A percentile compares a stretch with the other conserved stretches of the same genome.
phyloP scores from a whole-genome alignment of 2,888 invertebrate species.

The Syrista parreyssii region DNA sequence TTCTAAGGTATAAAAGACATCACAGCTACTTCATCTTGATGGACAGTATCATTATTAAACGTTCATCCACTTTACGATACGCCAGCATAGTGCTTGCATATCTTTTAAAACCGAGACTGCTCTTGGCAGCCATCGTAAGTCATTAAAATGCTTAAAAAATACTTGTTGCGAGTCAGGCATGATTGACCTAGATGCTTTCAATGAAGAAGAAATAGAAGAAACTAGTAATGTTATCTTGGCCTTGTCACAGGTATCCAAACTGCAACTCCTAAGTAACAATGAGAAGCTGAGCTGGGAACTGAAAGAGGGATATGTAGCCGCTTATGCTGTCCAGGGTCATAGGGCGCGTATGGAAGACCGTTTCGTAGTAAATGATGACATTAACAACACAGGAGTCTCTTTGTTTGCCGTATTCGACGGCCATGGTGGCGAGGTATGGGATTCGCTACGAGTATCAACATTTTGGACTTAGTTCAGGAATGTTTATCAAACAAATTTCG shows the following conservation, averaged over 20 bases:
- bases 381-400: slow-evolving; percentile 86
- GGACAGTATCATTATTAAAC: not conserved
- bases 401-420: slow-evolving; percentile 95
- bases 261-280: slow-evolving; percentile 59
- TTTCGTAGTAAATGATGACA: slow-evolving; percentile 88
- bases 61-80: not conserved
- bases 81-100: not conserved
- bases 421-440: slow-evolving; percentile 86
- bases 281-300: slow-evolving; percentile 80
- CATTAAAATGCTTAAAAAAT: not conserved
- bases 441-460: not conserved
- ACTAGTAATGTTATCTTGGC: not conserved
- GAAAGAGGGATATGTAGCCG: slow-evolving; percentile 80
- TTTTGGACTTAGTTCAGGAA: not conserved
- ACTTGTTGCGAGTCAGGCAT: not conserved
- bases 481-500: not conserved
- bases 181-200: not conserved
- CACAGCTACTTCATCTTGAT: not conserved
- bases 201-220: not conserved
- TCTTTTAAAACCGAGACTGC: slow-evolving; percentile 2
- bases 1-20: slow-evolving; percentile 69
- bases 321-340: slow-evolving; percentile 91
- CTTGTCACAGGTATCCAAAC: slow-evolving; percentile 47
- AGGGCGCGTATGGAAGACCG: slow-evolving; percentile 95
- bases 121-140: slow-evolving; percentile 3